Evolutionary conservation across 2,888 invertebrate genomes (phyloP).

Genomic region (Rotaria magnacalcarata): DNA sequence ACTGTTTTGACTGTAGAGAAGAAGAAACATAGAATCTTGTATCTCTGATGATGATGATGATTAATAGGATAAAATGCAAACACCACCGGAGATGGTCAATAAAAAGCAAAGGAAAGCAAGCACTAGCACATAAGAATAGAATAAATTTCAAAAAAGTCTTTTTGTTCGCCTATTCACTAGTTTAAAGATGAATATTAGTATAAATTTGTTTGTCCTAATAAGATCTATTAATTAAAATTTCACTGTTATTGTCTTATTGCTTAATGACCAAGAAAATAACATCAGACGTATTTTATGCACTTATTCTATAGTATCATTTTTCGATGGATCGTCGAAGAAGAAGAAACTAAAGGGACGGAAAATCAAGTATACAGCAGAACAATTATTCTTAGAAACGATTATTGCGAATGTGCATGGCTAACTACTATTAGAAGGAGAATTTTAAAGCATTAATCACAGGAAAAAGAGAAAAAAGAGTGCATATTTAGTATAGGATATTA

Average conservation of each 20-base stretch:
- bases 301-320: neutral
- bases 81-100: constrained; percentile 26
- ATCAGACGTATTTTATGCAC: neutral
- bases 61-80: neutral
- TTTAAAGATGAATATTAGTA: no score
- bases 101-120: neutral
- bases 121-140: neutral
- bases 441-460: neutral
- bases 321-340: neutral
- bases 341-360: neutral
- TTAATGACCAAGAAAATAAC: neutral
- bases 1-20: neutral
- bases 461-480: neutral
- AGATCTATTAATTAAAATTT: neutral
- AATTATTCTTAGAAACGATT: neutral
- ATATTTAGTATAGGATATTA: neutral
- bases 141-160: neutral
- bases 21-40: neutral
- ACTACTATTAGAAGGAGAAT: neutral
- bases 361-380: neutral
- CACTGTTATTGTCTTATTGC: constrained; percentile 4
- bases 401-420: constrained; percentile 9
- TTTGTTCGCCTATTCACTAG: neutral
- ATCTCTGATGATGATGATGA: neutral
- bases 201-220: neutral